Evolutionary conservation across 2,113 vertebrate species (phyloP).

Genomic region (Columba livia): DNA sequence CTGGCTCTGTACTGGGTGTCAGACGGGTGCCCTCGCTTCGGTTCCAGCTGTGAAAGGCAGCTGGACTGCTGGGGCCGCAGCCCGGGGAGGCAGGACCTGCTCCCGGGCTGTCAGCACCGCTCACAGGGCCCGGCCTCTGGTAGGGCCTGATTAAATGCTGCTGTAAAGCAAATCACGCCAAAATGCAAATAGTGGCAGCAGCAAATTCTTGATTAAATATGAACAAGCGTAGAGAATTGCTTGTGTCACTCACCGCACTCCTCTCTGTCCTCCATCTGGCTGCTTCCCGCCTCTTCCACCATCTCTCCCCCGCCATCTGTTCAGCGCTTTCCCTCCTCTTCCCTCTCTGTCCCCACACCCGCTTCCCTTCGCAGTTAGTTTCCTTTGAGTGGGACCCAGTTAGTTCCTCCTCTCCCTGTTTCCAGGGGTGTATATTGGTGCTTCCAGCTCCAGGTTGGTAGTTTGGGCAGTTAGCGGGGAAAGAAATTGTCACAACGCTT

Average conservation of each 20-base stretch:
- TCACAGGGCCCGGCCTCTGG: not conserved
- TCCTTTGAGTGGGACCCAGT: not conserved
- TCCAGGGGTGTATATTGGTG: rapidly evolving
- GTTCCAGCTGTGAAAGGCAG: not conserved
- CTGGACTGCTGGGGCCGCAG: not conserved
- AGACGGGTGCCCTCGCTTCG: rapidly evolving
- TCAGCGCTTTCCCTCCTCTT: not conserved
- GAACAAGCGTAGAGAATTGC: slow-evolving; percentile 41
- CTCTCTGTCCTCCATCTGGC: slow-evolving; percentile 56
- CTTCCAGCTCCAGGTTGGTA: rapidly evolving
- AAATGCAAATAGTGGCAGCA: not conserved
- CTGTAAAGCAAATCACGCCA: slow-evolving; percentile 19
- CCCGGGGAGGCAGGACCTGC: not conserved
- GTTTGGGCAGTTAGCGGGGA: not conserved
- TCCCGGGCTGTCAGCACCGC: not conserved
- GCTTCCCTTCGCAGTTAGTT: not conserved
- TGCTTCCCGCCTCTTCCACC: slow-evolving; percentile 30
- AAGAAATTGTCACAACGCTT: not conserved
- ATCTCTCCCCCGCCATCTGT: slow-evolving; percentile 47
- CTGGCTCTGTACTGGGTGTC: rapidly evolving
- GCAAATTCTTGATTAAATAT: slow-evolving; percentile 58
- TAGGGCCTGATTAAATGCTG: not conserved
- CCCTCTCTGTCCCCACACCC: not conserved
- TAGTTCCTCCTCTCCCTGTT: not conserved
- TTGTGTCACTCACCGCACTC: slow-evolving; percentile 45